Conservation (phyloP, 2,113 vertebrate species). For the Dicaeum eximium region DNA sequence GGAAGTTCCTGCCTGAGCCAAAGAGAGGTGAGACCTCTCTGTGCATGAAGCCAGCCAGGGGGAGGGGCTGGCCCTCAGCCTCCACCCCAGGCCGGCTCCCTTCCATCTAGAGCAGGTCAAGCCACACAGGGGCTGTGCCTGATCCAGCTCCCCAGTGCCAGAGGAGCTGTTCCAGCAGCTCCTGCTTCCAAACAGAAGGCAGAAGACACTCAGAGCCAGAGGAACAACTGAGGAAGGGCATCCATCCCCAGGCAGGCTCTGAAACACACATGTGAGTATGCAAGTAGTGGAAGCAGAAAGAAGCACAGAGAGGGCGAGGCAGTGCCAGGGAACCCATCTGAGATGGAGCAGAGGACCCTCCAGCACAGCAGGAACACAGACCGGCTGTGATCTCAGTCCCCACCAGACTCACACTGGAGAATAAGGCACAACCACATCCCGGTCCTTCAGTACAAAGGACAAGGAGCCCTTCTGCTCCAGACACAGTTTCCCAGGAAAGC, state of each 20-base stretch:
- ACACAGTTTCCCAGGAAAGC: background rate
- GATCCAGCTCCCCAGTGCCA: background rate
- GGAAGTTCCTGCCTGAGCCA: background rate
- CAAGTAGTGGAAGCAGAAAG: background rate
- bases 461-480: background rate
- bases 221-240: background rate
- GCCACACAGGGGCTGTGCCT: background rate
- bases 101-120: background rate
- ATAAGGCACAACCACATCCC: background rate
- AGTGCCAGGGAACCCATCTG: background rate
- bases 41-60: background rate
- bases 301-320: accelerated
- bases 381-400: background rate
- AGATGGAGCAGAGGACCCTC: background rate
- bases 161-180: background rate
- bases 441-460: background rate
- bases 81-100: background rate
- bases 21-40: background rate
- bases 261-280: accelerated
- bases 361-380: accelerated
- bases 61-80: background rate
- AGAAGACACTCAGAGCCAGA: background rate
- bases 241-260: background rate
- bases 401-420: background rate
- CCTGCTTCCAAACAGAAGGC: background rate